Conservation (phyloP, 2,888 invertebrate genomes). For the Syrphus vitripennis region DNA sequence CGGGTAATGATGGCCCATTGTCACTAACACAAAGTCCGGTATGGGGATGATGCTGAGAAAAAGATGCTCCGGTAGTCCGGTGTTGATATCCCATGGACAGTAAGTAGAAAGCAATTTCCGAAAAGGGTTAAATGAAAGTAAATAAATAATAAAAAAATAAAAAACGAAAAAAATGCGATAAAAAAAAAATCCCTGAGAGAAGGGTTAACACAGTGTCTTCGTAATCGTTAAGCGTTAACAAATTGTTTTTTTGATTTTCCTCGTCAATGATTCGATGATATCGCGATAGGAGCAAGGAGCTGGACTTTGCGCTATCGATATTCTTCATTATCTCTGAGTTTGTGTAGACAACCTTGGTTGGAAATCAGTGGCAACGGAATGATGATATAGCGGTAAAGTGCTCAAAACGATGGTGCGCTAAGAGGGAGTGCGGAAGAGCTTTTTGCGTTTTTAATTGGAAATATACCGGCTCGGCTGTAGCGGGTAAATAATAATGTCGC, state of each 20-base stretch:
- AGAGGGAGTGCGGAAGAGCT: background rate
- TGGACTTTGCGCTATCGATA: slow-evolving; percentile 38
- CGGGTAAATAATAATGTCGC: slow-evolving; percentile 58
- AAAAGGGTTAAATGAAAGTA: slow-evolving; percentile 67
- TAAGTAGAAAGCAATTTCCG: slow-evolving; percentile 67
- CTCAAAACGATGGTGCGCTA: slow-evolving; percentile 40
- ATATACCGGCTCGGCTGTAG: slow-evolving; percentile 60
- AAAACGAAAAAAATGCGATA: slow-evolving; percentile 19
- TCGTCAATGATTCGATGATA: slow-evolving; percentile 65
- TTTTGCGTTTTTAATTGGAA: slow-evolving; percentile 69
- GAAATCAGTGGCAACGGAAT: slow-evolving; percentile 8
- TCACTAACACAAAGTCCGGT: slow-evolving; percentile 47
- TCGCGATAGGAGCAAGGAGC: slow-evolving; percentile 23
- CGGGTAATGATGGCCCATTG: slow-evolving; percentile 2
- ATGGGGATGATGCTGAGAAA: background rate
- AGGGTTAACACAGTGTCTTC: slow-evolving; percentile 40
- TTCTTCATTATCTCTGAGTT: slow-evolving; percentile 23
- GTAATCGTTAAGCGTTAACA: slow-evolving; percentile 63
- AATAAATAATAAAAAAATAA: too few relatives aligned
- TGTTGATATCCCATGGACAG: slow-evolving; percentile 52
- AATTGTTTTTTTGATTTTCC: slow-evolving; percentile 71
- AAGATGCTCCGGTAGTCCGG: slow-evolving; percentile 36
- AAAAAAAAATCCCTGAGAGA: background rate
- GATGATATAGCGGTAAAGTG: slow-evolving; percentile 37
- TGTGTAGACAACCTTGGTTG: slow-evolving; percentile 12